Base-by-base conservation (phyloP, 2,113 vertebrate species). In the Gallinago jamesoni region DNA sequence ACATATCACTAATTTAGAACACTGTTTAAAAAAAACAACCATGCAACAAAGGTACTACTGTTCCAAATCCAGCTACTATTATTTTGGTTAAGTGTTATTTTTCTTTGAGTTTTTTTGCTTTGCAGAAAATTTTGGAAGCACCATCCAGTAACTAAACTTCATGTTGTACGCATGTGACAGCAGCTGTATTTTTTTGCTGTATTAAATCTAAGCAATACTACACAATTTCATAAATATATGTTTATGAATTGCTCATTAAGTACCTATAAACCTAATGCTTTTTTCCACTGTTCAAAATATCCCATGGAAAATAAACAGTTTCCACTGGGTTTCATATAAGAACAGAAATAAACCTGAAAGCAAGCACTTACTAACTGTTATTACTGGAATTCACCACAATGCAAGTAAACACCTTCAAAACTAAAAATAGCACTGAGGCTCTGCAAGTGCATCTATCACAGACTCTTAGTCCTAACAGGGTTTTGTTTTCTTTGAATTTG, bases 291-390 rank as follows among this genome's bases (percentile, higher is more conserved):
- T 35, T 95, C 12, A 9, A 91, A 92, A 85, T 39, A 81, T 48
- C 75, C 76, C 17, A 60, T 82, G 52, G 62, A 76, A 89, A 90
- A 85, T 43, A 76, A 92, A 89, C 18, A 16, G 41, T 45, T 87
- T 94, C 67, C 67, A 41, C 39, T 37, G 35, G 24, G 45, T 93
- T 88, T 88, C 76, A 43, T 35, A 33, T 33, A 76, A 84, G 85
- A 96, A 80, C 69, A 95, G 82, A 93, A 95, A 90, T 59, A 92
- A 93, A 89, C 56, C 85, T 89, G 94, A 95, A 94, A 96, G 87
- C 63, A 88, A 82, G 73, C 72, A 48, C 75, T 94, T 73, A 75
- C 74, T 83, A 81, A 83, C 77, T 66, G 48, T 81, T 85, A 80
- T 91, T 96, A 79, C 78, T 91, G 87, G 89, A 96, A 95, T 92